Evolutionary conservation across 2,888 invertebrate species (phyloP).

Genomic region (Cryptus viduatorius): DNA sequence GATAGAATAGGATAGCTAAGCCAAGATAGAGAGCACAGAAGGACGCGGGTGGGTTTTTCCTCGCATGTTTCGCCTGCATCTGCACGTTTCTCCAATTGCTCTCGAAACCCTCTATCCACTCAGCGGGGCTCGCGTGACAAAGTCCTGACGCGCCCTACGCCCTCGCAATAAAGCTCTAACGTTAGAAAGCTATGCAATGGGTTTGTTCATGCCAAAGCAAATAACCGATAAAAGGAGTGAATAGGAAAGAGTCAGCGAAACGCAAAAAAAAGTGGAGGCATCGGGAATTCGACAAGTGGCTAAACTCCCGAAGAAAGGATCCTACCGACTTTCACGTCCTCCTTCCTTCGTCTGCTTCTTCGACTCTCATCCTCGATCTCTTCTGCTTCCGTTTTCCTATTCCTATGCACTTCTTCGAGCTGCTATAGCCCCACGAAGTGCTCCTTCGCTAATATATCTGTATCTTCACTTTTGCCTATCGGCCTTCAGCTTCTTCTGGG

Average conservation of each 20-base stretch:
- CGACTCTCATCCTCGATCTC: slow-evolving; percentile 54
- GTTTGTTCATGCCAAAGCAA: slow-evolving; percentile 45
- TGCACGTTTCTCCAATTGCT: slow-evolving; percentile 27
- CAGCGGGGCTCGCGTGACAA: slow-evolving; percentile 18
- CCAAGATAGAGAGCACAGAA: slow-evolving; percentile 28
- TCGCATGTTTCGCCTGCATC: not conserved
- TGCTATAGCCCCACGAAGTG: slow-evolving; percentile 15
- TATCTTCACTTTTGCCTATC: slow-evolving; percentile 33
- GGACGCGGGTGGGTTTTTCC: slow-evolving; percentile 43
- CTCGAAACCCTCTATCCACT: slow-evolving; percentile 4
- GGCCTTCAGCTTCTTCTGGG: slow-evolving; percentile 24
- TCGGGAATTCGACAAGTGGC: slow-evolving; percentile 63
- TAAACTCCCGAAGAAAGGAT: slow-evolving; percentile 60
- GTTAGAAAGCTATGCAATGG: slow-evolving; percentile 28
- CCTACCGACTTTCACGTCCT: slow-evolving; percentile 15
- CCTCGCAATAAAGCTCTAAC: not conserved
- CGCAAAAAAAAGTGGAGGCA: slow-evolving; percentile 33
- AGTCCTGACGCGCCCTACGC: slow-evolving; percentile 18
- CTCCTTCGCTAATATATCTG: slow-evolving; percentile 57
- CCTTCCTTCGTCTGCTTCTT: slow-evolving; percentile 44
- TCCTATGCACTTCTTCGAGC: slow-evolving; percentile 34
- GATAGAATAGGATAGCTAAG: slow-evolving; percentile 1
- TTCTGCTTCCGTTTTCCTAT: slow-evolving; percentile 46
- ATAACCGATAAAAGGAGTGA: slow-evolving; percentile 31
- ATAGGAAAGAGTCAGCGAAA: not conserved